Evolutionary conservation across 2,113 vertebrate species (phyloP).

Genomic region (Corydoras sp.): DNA sequence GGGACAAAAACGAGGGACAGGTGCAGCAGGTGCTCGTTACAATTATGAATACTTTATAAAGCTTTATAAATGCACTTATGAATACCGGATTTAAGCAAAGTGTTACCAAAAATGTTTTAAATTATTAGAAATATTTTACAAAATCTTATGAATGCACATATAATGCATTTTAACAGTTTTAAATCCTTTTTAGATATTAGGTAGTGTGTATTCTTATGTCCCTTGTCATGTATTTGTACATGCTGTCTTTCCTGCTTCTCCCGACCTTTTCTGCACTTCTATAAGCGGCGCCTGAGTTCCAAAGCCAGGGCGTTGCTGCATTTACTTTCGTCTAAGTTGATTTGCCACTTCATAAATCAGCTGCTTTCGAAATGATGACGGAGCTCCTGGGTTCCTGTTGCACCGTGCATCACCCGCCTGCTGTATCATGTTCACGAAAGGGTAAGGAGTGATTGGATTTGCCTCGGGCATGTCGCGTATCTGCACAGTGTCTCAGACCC

Average conservation of each 20-base stretch:
- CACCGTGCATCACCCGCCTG: slow-evolving; percentile 5
- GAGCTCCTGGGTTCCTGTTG: slow-evolving; percentile 16
- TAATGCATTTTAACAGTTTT: no score
- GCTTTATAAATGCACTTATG: no score
- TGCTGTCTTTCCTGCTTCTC: neutral
- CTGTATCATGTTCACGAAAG: slow-evolving; percentile 27
- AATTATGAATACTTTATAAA: no score
- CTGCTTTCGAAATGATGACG: slow-evolving; percentile 18
- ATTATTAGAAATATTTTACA: no score
- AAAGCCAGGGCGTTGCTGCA: neutral
- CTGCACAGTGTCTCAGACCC: slow-evolving; percentile 5
- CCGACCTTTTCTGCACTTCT: slow-evolving; percentile 4
- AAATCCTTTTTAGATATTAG: no score
- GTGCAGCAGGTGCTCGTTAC: no score
- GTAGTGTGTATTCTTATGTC: no score
- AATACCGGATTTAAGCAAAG: no score
- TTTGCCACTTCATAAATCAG: slow-evolving; percentile 13
- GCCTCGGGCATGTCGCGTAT: slow-evolving; percentile 20
- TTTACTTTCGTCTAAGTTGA: neutral
- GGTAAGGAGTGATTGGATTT: slow-evolving; percentile 27
- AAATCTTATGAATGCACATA: no score
- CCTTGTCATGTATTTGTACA: neutral
- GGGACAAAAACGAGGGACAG: no score
- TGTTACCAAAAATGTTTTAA: no score
- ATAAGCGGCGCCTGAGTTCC: slow-evolving; percentile 1